Base-by-base conservation (phyloP, 1,140 invertebrate genomes). In the Orius laevigatus region DNA sequence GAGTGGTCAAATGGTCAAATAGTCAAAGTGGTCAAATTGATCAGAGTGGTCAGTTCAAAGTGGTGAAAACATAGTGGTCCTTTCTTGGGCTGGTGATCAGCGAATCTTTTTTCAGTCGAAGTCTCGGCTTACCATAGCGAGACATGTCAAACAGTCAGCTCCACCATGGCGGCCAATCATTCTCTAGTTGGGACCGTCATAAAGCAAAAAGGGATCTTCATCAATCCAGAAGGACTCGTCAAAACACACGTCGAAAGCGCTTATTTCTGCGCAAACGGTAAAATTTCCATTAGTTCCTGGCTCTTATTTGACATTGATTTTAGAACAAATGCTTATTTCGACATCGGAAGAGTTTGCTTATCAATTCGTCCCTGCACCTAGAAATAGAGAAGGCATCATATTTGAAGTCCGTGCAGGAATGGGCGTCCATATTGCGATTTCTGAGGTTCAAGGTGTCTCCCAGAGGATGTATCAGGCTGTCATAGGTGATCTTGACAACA, bases 231-330 rank as follows among this genome's bases (percentile, higher is more conserved):
- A 60, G 75, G 74, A 14, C 60, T 73, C 2, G 66, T 71, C 14
- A 64, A 67, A 44, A 71, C 67, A 6, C 71, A 73, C 49, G 75
- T 72, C 0, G 73, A 77, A 56, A 76, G 73, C 53, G 74, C 75
- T 8, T 77, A 77, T 59, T 77, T 77, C 59, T 77, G 75, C 60
- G 75, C 75, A 11, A 77, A 77, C 55, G 74, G 75, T 76, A 58
- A 8, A 5, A 40, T 15, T 5, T 40, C 38, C 5, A 8, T 40
- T 12, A 8, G 6, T 8, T 40, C 16, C 16, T 5, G n/a, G 16
- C 33, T 34, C 8, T 34, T 34, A 34, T 9, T 34, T 34, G 33
- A n/a, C 8, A 5, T 42, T 51, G 25, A 32, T 50, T 10, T 12
- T 63, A 76, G 74, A 76, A 59, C 72, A 75, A 58, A 61, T 75